Evolutionary conservation across 2,888 invertebrate species (phyloP).

Genomic region (Nineta flava): DNA sequence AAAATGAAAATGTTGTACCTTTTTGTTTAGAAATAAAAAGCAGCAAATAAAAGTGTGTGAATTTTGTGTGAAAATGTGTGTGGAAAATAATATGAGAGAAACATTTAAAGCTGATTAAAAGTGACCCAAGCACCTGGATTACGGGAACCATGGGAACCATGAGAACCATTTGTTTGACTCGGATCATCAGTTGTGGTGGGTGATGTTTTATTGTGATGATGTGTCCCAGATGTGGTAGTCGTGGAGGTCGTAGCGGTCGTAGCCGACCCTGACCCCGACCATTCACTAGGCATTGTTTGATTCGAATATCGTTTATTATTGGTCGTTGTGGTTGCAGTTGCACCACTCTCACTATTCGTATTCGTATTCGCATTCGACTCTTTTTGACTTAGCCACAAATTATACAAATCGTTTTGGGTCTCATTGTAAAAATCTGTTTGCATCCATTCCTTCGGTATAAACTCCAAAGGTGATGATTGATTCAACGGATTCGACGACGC

Average conservation of each 20-base stretch:
- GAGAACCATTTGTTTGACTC: too few species aligned
- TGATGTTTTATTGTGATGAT: too few species aligned
- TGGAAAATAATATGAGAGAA: slow-evolving; percentile 17
- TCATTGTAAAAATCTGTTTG: not conserved
- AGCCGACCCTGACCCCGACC: not conserved
- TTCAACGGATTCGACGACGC: too few species aligned
- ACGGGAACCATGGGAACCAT: not conserved
- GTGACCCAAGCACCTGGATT: slow-evolving; percentile 24
- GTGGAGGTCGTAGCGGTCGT: not conserved
- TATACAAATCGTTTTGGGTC: not conserved
- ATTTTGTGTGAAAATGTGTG: too few species aligned
- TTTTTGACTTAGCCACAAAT: not conserved
- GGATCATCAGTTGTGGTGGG: too few species aligned
- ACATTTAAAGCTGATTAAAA: slow-evolving; percentile 30
- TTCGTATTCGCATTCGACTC: not conserved
- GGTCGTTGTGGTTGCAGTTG: not conserved
- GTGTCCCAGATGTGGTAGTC: too few species aligned
- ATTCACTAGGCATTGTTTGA: not conserved
- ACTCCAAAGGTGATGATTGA: not conserved
- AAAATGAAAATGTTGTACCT: too few species aligned
- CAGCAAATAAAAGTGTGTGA: slow-evolving; percentile 8
- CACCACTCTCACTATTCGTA: not conserved
- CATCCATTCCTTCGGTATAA: slow-evolving; percentile 1
- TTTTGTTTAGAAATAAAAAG: slow-evolving; percentile 2
- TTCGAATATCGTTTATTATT: not conserved